A percentile compares a stretch with the other conserved stretches of the same genome.
phyloP scores from a whole-genome alignment of 64 coral and sea anemone genomes.

The Stichodactyla mertensii region DNA sequence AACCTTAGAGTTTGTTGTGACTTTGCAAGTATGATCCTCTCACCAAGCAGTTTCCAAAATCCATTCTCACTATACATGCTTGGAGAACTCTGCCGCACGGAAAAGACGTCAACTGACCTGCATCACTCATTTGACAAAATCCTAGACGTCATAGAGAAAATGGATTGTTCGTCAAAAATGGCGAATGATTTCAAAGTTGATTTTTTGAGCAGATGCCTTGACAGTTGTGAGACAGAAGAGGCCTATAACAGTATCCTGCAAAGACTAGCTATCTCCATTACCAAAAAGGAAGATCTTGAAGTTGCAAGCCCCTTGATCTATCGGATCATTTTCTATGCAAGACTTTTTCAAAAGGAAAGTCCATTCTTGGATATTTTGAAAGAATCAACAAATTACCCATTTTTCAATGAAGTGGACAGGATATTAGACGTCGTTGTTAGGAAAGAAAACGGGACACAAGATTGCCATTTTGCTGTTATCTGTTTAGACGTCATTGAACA shows the following conservation, averaged over 20 bases:
- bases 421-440: not conserved
- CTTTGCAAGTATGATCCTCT: slow-evolving; percentile 4
- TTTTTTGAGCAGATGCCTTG: not conserved
- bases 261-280: not conserved
- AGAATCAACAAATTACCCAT: not conserved
- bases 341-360: not conserved
- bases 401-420: not conserved
- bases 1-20: slow-evolving; percentile 14
- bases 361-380: slow-evolving; percentile 6
- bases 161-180: not conserved
- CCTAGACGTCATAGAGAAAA: not conserved
- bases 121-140: slow-evolving; percentile 1
- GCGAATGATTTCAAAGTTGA: not conserved
- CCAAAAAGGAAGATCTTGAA: not conserved
- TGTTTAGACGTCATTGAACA: slow-evolving; percentile 35
- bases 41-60: not conserved
- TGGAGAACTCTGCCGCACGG: not conserved
- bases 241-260: not conserved
- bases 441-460: not conserved
- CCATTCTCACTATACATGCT: not conserved
- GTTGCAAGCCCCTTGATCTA: not conserved
- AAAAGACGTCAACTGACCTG: not conserved
- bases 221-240: not conserved
- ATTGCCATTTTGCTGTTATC: not conserved
- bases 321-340: not conserved